phyloP scores from a whole-genome alignment of 2,888 invertebrate species.

The Torymus auratus region DNA sequence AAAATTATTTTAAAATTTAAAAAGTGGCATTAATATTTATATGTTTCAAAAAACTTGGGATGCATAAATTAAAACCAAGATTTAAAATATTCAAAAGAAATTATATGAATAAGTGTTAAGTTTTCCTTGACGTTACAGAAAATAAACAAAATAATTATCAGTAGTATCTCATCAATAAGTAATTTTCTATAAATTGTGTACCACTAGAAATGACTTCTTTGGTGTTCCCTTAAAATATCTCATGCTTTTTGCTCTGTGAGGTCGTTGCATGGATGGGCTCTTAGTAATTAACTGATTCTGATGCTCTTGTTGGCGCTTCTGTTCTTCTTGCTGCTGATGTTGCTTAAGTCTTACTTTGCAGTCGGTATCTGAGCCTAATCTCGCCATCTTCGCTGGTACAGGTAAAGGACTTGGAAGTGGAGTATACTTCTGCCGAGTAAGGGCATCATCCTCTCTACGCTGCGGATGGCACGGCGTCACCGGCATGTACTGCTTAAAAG shows the following conservation, averaged over 20 bases:
- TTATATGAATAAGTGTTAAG: too few relatives aligned
- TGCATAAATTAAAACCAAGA: too few relatives aligned
- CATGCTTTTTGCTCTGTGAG: constrained; percentile 17
- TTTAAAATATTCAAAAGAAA: too few relatives aligned
- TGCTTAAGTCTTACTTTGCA: constrained; percentile 12
- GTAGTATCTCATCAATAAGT: constrained; percentile 3
- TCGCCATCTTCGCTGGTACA: constrained; percentile 66
- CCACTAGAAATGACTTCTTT: constrained; percentile 67
- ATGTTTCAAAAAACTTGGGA: too few relatives aligned
- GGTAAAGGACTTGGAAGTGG: constrained; percentile 65
- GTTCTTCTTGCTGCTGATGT: constrained; percentile 10
- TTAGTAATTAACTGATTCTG: background rate
- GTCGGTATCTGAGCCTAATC: constrained; percentile 61
- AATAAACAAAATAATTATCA: constrained; percentile 11
- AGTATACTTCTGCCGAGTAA: constrained; percentile 66
- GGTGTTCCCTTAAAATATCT: constrained; percentile 58
- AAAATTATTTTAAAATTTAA: too few relatives aligned
- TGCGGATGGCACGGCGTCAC: constrained; percentile 60
- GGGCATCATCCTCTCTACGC: constrained; percentile 22
- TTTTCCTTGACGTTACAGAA: background rate
- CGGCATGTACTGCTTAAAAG: constrained; percentile 66
- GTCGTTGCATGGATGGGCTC: constrained; percentile 8
- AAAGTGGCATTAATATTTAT: too few relatives aligned
- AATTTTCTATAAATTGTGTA: constrained; percentile 62
- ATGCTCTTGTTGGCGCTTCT: background rate